phyloP scores from a whole-genome alignment of 1,140 invertebrate species.

The Anthonomus grandis region DNA sequence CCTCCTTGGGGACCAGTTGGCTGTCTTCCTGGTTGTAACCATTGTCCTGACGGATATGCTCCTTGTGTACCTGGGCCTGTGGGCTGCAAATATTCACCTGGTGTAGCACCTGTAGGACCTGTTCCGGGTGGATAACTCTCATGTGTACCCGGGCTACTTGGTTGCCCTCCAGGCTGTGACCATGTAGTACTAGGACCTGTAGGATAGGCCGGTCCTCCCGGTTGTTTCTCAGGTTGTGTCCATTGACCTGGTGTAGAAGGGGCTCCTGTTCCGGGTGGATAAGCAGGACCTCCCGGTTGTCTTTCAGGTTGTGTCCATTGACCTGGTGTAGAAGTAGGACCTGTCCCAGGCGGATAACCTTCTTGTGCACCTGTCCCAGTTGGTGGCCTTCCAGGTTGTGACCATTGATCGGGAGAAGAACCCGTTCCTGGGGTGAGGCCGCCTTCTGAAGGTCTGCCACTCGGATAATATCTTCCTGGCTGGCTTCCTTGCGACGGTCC shows the following conservation, averaged over 20 bases:
- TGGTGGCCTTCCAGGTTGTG: constrained; percentile 12
- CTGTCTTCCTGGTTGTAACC: no score
- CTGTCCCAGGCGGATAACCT: constrained; percentile 25
- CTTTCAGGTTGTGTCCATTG: neutral
- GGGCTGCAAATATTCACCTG: no score
- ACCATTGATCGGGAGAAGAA: no score
- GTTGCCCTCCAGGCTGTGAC: neutral
- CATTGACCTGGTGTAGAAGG: constrained; percentile 8
- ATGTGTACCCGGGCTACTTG: no score
- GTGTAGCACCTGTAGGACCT: no score
- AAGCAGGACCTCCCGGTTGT: neutral
- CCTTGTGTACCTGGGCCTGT: no score
- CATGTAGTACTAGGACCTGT: neutral
- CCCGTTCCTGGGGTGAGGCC: constrained; percentile 9
- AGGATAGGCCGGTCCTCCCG: neutral
- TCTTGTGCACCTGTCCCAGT: constrained; percentile 9
- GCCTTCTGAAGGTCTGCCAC: constrained; percentile 9
- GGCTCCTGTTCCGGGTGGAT: constrained; percentile 8
- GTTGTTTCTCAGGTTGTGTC: neutral
- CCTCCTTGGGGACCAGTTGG: neutral
- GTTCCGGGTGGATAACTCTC: no score
- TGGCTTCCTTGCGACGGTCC: no score
- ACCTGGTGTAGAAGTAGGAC: constrained; percentile 6
- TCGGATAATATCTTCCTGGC: constrained; percentile 8
- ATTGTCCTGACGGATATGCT: no score